Percentiles rank a stretch among this genome's conserved stretches.
phyloP scores from a whole-genome alignment of 2,113 vertebrate genomes.

The Stegostoma tigrinum region DNA sequence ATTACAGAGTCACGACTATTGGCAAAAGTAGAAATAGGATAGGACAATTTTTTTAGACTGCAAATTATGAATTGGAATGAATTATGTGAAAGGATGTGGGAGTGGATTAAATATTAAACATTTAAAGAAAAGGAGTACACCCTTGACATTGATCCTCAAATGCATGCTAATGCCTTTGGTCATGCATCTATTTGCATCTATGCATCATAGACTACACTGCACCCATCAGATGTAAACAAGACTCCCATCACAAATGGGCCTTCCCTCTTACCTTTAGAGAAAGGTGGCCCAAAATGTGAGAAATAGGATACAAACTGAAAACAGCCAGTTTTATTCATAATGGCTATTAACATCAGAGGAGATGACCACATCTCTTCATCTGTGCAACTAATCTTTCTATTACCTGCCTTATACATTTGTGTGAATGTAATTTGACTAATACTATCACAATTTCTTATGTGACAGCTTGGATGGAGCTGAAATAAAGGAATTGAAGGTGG shows the following conservation, averaged over 20 bases:
- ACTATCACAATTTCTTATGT: no score
- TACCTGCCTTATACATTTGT: no score
- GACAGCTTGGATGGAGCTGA: no score
- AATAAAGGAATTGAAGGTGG: no score
- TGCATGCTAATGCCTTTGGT: background rate
- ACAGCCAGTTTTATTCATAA: background rate
- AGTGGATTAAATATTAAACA: background rate
- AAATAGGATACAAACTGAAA: background rate
- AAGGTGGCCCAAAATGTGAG: background rate
- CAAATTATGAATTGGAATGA: background rate
- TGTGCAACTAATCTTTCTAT: no score
- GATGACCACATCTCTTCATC: background rate
- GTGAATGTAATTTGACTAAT: no score
- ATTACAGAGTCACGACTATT: no score
- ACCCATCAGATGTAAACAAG: background rate
- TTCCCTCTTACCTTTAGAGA: background rate
- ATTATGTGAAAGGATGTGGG: background rate
- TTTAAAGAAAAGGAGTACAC: background rate
- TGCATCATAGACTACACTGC: background rate
- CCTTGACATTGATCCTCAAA: background rate
- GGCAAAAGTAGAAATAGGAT: background rate
- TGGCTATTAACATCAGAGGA: background rate
- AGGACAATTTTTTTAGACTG: background rate
- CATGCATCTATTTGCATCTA: background rate
- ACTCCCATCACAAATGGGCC: background rate